phyloP scores from a whole-genome alignment of 1,140 invertebrate genomes.

The Diachasma alloeum region DNA sequence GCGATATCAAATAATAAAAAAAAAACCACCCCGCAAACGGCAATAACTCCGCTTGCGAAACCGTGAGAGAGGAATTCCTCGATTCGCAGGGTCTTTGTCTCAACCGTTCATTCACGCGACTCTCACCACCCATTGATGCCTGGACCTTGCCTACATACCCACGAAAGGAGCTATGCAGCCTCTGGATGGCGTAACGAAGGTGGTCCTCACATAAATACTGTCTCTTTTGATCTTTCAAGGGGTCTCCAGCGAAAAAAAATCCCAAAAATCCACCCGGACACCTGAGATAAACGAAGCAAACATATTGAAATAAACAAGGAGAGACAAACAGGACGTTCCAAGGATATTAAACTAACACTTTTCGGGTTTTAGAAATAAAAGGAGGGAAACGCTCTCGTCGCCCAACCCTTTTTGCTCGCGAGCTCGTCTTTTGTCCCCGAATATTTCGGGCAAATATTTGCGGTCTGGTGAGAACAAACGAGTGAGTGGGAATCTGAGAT shows the following conservation, averaged over 20 bases:
- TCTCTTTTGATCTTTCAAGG: not conserved
- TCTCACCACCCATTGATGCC: conserved; percentile 57
- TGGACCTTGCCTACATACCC: conserved; percentile 26
- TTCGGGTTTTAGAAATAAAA: not conserved
- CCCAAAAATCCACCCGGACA: conserved; percentile 20
- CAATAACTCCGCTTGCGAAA: conserved; percentile 31
- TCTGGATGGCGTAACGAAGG: conserved; percentile 60
- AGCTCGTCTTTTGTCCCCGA: conserved; percentile 12
- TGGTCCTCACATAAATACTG: conserved; percentile 45
- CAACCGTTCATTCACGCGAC: conserved; percentile 56
- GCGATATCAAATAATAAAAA: not conserved
- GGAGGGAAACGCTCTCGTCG: not conserved
- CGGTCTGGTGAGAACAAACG: conserved; percentile 9
- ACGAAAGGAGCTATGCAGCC: conserved; percentile 53
- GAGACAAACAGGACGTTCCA: conserved; percentile 15
- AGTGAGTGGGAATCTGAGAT: conserved; percentile 5
- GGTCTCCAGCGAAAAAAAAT: conserved; percentile 15
- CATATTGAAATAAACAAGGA: not conserved
- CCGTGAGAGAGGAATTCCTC: conserved; percentile 61
- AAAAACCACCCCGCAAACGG: not conserved
- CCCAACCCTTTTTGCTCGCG: not conserved
- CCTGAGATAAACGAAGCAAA: conserved; percentile 11
- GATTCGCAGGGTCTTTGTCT: conserved; percentile 39
- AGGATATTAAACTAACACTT: conserved; percentile 16
- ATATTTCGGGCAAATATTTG: conserved; percentile 6